phyloP scores from a whole-genome alignment of 2,797 vertebrate species.

The Balearica regulorum region DNA sequence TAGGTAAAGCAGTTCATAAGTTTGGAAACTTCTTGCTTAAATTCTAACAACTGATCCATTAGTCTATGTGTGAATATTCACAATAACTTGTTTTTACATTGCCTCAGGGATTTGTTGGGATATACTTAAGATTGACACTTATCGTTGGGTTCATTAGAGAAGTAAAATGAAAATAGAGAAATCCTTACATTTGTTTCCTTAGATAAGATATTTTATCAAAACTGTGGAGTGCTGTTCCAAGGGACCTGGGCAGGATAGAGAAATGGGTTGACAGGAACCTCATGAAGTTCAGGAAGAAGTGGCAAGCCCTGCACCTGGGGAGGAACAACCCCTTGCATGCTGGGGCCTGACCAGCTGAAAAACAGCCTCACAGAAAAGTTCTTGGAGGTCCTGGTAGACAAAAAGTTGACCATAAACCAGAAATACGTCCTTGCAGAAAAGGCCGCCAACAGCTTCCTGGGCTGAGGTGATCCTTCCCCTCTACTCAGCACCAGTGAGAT shows the following conservation, averaged over 20 bases:
- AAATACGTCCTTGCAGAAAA: background rate
- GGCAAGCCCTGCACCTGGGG: background rate
- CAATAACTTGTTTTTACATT: background rate
- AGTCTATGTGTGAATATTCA: background rate
- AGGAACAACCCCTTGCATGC: background rate
- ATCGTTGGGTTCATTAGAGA: background rate
- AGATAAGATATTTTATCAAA: background rate
- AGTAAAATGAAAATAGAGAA: background rate
- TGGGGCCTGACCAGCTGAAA: background rate
- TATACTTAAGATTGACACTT: background rate
- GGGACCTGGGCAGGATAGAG: background rate
- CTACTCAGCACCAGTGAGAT: background rate
- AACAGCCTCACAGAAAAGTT: background rate
- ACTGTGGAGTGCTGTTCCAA: background rate
- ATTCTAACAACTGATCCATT: background rate
- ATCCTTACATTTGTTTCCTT: background rate
- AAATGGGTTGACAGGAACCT: background rate
- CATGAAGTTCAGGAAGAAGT: background rate
- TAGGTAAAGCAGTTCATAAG: background rate
- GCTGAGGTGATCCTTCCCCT: background rate
- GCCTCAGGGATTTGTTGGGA: background rate
- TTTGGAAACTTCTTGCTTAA: background rate
- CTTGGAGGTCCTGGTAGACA: background rate
- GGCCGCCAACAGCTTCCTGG: accelerated
- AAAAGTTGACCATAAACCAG: background rate